Conservation (phyloP, 2,113 vertebrate species). For the Megaceryle maxima region DNA sequence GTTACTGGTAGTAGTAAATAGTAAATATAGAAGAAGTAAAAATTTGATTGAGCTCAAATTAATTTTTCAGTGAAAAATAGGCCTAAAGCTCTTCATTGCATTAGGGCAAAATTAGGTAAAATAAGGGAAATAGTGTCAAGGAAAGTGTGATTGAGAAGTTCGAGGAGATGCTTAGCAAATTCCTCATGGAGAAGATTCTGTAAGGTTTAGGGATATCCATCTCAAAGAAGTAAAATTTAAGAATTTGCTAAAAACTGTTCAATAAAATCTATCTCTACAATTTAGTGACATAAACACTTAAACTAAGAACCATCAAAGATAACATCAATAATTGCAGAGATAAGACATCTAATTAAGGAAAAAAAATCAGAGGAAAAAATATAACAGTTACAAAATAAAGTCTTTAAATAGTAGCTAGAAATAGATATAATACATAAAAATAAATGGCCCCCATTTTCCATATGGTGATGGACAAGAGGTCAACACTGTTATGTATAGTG, state of each 20-base stretch:
- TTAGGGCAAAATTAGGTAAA: not conserved
- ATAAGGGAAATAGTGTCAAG: not conserved
- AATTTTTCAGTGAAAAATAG: not conserved
- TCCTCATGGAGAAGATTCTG: not conserved
- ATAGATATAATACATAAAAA: not conserved
- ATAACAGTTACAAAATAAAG: not conserved
- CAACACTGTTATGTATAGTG: not conserved
- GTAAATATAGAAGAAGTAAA: not conserved
- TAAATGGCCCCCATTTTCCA: not conserved
- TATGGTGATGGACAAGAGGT: not conserved
- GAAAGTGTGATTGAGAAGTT: not conserved
- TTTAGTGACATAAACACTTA: not conserved
- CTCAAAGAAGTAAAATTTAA: not conserved
- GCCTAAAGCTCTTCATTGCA: not conserved
- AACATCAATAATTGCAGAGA: not conserved
- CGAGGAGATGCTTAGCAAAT: not conserved
- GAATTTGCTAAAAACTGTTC: not conserved
- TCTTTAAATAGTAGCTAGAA: not conserved
- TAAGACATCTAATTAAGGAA: not conserved
- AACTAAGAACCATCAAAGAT: not conserved
- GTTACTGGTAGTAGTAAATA: not conserved
- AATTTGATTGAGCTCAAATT: not conserved
- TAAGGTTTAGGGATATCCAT: not conserved
- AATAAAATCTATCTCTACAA: not conserved
- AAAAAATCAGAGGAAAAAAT: not conserved